Evolutionary conservation across 2,797 vertebrate species (phyloP).

Genomic region (Glyptemys insculpta): DNA sequence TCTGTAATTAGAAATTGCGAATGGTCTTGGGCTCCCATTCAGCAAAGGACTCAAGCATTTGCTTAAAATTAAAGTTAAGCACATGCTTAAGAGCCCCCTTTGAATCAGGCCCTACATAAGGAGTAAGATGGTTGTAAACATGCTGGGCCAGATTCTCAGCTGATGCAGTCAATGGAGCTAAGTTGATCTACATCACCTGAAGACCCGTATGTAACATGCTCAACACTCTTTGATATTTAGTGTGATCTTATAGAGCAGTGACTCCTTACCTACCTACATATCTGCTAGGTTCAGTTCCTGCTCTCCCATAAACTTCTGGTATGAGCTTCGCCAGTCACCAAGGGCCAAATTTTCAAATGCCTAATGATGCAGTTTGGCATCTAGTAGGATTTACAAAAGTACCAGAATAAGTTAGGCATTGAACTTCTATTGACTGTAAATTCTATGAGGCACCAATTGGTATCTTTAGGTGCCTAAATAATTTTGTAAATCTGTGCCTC

Average conservation of each 20-base stretch:
- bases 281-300: neutral
- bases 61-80: slow-evolving; percentile 7
- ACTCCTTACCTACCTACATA: neutral
- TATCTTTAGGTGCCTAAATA: neutral
- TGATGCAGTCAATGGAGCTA: neutral
- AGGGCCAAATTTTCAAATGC: neutral
- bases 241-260: neutral
- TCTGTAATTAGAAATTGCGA: slow-evolving; percentile 41
- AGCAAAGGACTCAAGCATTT: neutral
- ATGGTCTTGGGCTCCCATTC: slow-evolving; percentile 10
- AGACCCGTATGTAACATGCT: neutral
- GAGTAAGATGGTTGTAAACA: neutral
- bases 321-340: neutral
- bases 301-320: neutral
- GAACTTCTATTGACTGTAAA: neutral
- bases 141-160: neutral
- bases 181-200: neutral
- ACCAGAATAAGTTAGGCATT: neutral
- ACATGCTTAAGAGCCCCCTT: neutral
- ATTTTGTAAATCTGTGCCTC: neutral
- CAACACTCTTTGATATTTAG: neutral
- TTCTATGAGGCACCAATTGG: neutral
- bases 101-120: neutral
- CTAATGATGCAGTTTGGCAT: neutral
- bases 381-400: neutral